phyloP scores from a whole-genome alignment of 2,797 vertebrate genomes.

The Somateria mollissima region DNA sequence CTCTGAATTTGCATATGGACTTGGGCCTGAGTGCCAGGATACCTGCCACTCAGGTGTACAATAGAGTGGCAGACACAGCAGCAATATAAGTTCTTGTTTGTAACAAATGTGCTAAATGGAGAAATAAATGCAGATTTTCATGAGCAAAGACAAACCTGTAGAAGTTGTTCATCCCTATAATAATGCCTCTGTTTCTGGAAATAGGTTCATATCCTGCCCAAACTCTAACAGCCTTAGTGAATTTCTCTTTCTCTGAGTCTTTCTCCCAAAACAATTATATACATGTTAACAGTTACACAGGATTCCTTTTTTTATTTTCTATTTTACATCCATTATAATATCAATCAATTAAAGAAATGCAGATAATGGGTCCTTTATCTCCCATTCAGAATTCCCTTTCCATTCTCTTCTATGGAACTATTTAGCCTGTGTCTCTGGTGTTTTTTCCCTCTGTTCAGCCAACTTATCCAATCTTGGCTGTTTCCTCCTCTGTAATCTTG shows the following conservation, averaged over 20 bases:
- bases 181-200: background rate
- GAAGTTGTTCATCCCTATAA: background rate
- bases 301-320: background rate
- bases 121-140: background rate
- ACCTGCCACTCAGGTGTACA: background rate
- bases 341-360: background rate
- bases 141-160: background rate
- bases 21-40: background rate
- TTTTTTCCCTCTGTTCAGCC: background rate
- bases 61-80: background rate
- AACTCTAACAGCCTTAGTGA: background rate
- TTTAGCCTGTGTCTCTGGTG: background rate
- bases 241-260: background rate
- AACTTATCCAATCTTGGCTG: conserved; percentile 29
- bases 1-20: background rate
- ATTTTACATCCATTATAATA: background rate
- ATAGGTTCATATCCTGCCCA: background rate
- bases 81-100: fast-evolving
- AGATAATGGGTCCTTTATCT: background rate
- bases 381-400: background rate
- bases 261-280: background rate
- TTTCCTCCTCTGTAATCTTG: conserved; percentile 46
- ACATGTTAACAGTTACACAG: background rate
- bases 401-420: background rate
- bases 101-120: background rate